Conservation (phyloP, 2,113 vertebrate species). For the Struthio camelus region DNA sequence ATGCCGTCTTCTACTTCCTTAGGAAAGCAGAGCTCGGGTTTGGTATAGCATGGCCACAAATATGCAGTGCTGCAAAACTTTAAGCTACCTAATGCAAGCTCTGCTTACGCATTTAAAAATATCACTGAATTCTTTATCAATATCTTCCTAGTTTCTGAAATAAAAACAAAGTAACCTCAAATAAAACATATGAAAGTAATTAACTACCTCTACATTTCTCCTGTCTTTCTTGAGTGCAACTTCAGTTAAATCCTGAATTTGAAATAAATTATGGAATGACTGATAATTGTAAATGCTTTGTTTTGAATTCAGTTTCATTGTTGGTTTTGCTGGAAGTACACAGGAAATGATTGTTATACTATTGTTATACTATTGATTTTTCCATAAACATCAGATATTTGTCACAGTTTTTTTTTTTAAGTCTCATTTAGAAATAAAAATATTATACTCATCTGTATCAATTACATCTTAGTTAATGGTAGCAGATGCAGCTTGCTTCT, state of each 20-base stretch:
- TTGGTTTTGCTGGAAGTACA: neutral
- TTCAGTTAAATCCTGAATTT: neutral
- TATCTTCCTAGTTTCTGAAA: neutral
- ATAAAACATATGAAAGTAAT: neutral
- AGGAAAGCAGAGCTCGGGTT: neutral
- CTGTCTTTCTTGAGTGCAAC: neutral
- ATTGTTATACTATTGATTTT: neutral
- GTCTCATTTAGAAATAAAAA: constrained; percentile 15
- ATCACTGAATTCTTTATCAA: neutral
- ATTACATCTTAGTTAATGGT: neutral
- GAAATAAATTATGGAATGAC: neutral
- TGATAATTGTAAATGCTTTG: neutral
- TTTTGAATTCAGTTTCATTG: neutral
- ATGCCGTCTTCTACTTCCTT: neutral
- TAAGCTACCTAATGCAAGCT: neutral
- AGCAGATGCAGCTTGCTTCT: neutral
- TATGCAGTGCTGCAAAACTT: neutral
- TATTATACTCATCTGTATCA: neutral
- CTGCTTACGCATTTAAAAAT: neutral
- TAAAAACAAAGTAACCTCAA: neutral
- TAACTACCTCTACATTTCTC: neutral
- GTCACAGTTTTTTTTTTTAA: neutral
- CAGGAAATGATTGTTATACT: neutral
- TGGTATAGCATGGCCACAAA: neutral
- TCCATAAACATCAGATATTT: neutral